These are phyloP conservation scores for Perca flavescens DNA, from an alignment of 2,113 vertebrate genomes.

Conservation along the genomic window DNA sequence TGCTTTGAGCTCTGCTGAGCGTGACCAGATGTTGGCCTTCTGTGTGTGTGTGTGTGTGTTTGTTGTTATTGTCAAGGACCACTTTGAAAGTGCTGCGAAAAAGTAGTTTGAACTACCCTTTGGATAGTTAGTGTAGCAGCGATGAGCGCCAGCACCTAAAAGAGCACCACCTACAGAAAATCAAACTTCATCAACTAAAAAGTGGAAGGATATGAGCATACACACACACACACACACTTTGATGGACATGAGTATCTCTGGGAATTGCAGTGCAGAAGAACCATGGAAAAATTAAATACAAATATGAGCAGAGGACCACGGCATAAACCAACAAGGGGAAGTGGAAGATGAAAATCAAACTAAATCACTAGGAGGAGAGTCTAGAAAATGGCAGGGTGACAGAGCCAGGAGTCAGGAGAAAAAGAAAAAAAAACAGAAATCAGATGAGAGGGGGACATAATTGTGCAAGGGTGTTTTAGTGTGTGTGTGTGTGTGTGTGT, in stretches of 20 bases:
- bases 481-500: conserved; percentile 16
- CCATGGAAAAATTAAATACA: conserved; percentile 7
- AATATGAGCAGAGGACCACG: not conserved
- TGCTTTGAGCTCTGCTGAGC: conserved; percentile 41
- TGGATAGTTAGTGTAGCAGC: conserved; percentile 6
- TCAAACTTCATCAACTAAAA: not conserved
- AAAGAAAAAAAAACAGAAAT: not conserved
- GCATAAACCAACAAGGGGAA: conserved; percentile 15
- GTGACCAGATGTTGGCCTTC: conserved; percentile 40
- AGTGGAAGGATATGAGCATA: not conserved
- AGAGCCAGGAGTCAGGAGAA: not conserved
- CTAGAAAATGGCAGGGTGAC: not conserved
- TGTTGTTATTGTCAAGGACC: conserved; percentile 22
- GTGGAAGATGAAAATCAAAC: conserved; percentile 43
- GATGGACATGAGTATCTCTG: conserved; percentile 22
- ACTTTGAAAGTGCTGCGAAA: conserved; percentile 29
- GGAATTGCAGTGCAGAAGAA: not conserved
- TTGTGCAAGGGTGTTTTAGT: conserved; percentile 6
- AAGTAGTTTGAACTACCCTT: not conserved
- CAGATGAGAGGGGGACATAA: conserved; percentile 4
- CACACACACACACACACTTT: not conserved
- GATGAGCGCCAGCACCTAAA: not conserved
- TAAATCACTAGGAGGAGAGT: not conserved
- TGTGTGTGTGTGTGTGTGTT: not conserved
- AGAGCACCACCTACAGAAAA: not conserved